Conservation (phyloP, 2,797 vertebrate species). For the Muscicapa comitata region DNA sequence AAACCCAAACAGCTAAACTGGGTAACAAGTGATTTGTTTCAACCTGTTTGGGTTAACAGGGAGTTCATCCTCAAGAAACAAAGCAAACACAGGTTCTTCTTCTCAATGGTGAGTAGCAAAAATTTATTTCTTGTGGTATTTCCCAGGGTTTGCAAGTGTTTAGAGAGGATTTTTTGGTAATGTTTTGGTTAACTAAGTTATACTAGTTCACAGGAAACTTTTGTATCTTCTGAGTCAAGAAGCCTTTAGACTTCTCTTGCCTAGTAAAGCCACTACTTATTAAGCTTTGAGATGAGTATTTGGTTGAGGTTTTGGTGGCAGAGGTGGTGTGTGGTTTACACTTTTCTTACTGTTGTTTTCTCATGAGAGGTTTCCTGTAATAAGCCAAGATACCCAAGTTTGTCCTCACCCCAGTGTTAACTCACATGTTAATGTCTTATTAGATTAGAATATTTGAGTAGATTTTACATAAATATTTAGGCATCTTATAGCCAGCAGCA, state of each 20-base stretch:
- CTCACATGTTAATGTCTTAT: not conserved
- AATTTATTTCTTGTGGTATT: not conserved
- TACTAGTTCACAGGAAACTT: not conserved
- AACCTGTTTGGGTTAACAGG: accelerated
- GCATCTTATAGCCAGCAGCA: not conserved
- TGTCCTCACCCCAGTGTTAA: not conserved
- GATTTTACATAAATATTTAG: not conserved
- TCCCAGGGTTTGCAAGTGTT: not conserved
- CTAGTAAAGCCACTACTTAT: not conserved
- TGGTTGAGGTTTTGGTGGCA: not conserved
- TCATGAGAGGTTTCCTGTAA: not conserved
- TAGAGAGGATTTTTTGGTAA: not conserved
- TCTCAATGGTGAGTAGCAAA: not conserved
- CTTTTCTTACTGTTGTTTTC: not conserved
- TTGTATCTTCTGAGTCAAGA: not conserved
- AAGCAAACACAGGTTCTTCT: not conserved
- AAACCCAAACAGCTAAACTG: not conserved
- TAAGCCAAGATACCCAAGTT: not conserved
- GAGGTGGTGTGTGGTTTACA: not conserved
- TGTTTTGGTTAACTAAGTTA: not conserved
- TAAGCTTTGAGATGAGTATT: not conserved
- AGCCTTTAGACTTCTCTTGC: not conserved
- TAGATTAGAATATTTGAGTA: not conserved
- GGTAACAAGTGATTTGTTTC: not conserved
- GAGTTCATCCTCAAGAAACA: not conserved